Percentiles rank a stretch among this genome's conserved stretches.
Evolutionary conservation across 2,113 vertebrate genomes (phyloP).

Genomic region (Rhinolophus sinicus): DNA sequence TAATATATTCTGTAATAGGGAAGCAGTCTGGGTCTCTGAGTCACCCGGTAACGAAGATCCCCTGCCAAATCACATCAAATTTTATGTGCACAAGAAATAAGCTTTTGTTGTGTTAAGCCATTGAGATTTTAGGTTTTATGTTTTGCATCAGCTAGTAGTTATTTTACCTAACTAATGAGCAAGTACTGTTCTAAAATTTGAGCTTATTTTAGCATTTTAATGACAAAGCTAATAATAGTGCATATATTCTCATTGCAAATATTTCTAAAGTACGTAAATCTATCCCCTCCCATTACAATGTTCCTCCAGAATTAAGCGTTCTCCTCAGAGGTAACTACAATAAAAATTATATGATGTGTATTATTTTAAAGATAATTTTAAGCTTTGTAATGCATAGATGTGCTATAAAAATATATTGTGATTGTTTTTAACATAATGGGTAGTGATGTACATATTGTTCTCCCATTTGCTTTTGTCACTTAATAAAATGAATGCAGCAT

Average conservation of each 20-base stretch:
- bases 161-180: not conserved
- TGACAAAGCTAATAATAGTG: not conserved
- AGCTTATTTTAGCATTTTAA: constrained; percentile 16
- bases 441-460: not conserved
- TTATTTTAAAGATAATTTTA: not conserved
- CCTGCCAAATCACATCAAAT: not conserved
- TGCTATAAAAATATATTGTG: constrained; percentile 13
- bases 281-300: not conserved
- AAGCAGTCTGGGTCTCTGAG: not conserved
- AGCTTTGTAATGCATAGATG: not conserved
- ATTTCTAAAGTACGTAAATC: constrained; percentile 2
- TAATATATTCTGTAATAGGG: not conserved
- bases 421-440: not conserved
- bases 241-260: not conserved
- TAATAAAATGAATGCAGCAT: not conserved
- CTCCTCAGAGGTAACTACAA: not conserved
- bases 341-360: not conserved
- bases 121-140: not conserved
- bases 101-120: not conserved
- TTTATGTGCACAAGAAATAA: constrained; percentile 5
- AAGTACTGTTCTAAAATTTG: not conserved
- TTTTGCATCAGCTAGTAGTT: constrained; percentile 25
- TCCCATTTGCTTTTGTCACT: not conserved
- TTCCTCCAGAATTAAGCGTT: not conserved
- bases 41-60: not conserved